Conservation (phyloP, 2,113 vertebrate species). For the Empidonax alnorum region DNA sequence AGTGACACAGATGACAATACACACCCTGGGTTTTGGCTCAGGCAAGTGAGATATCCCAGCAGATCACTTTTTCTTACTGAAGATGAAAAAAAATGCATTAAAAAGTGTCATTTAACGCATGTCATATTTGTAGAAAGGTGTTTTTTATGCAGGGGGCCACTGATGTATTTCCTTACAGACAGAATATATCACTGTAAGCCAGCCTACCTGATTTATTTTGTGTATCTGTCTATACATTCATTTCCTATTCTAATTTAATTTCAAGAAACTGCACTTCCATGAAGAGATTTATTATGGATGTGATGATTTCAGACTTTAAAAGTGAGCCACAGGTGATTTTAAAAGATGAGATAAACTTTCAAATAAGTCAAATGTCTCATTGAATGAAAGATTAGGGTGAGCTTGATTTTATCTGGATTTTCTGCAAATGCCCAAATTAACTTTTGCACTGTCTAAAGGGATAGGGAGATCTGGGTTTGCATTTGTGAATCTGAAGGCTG, state of each 20-base stretch:
- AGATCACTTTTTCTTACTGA: conserved; percentile 34
- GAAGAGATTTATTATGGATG: not conserved
- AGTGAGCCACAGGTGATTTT: not conserved
- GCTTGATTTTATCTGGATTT: not conserved
- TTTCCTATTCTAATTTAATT: not conserved
- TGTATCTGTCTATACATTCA: not conserved
- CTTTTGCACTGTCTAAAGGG: not conserved
- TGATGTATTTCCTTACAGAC: not conserved
- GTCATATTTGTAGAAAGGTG: not conserved
- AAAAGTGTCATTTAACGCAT: conserved; percentile 33
- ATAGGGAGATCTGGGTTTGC: not conserved
- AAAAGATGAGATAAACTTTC: not conserved
- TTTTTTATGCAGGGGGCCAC: not conserved
- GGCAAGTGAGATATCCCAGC: not conserved
- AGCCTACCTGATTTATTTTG: not conserved
- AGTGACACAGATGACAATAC: not conserved
- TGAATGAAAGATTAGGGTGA: not conserved
- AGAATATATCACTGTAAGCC: not conserved
- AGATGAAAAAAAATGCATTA: not conserved
- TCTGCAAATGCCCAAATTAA: not conserved
- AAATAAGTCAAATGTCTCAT: not conserved
- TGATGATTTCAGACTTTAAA: not conserved
- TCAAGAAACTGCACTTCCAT: not conserved
- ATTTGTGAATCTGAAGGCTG: not conserved
- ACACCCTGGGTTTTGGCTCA: not conserved